Percentiles rank a stretch among this genome's conserved stretches.
These are phyloP conservation scores for Vidua macroura DNA, from an alignment of 2,113 vertebrate genomes.

Conservation along the genomic window DNA sequence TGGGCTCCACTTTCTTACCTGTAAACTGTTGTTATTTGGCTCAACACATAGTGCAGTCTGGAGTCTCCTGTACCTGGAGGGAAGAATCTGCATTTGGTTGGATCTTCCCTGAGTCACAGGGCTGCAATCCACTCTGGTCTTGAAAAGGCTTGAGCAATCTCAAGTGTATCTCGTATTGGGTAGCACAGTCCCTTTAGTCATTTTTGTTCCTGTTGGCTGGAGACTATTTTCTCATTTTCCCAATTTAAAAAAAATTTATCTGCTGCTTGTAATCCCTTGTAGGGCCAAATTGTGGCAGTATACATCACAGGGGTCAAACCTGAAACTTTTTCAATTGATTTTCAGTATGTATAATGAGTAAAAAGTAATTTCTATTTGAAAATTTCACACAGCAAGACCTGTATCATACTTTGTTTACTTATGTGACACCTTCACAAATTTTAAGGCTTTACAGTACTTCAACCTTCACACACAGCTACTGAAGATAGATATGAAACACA, in stretches of 20 bases:
- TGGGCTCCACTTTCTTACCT: background rate
- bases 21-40: background rate
- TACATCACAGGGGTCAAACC: background rate
- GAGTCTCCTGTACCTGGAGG: background rate
- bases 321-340: background rate
- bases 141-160: background rate
- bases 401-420: background rate
- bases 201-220: background rate
- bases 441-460: background rate
- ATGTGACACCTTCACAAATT: background rate
- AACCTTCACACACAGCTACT: slow-evolving; percentile 5
- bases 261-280: background rate
- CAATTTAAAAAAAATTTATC: background rate
- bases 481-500: slow-evolving; percentile 30
- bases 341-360: background rate
- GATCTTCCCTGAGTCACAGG: background rate
- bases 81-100: background rate
- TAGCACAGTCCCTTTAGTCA: background rate
- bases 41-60: fast-evolving
- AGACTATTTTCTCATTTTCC: background rate
- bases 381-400: background rate
- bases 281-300: background rate
- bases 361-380: background rate
- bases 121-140: background rate
- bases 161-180: background rate